A percentile compares a stretch with the other conserved stretches of the same genome.
Evolutionary conservation across 2,797 vertebrate genomes (phyloP).

Genomic region (Lemur catta): DNA sequence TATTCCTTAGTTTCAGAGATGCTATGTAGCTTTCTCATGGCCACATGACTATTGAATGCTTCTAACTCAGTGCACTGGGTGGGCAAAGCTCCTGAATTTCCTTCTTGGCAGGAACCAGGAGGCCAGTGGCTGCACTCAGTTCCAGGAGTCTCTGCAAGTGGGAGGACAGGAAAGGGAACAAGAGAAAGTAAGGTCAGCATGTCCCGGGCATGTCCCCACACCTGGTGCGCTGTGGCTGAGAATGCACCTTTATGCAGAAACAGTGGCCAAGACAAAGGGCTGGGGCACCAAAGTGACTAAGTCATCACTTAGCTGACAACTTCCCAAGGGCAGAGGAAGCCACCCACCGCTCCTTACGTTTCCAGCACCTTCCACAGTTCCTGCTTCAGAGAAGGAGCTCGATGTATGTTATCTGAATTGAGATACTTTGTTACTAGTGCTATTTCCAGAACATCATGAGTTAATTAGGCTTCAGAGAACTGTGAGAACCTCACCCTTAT

Average conservation of each 20-base stretch:
- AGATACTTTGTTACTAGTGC: neutral
- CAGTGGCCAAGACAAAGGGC: neutral
- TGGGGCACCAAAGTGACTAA: neutral
- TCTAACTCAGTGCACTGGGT: neutral
- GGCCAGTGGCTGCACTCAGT: neutral
- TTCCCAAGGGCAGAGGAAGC: neutral
- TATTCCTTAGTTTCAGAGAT: neutral
- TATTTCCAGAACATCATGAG: neutral
- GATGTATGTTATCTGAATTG: slow-evolving; percentile 6
- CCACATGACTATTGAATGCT: neutral
- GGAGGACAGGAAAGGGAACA: neutral
- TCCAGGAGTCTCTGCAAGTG: neutral
- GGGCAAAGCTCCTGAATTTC: neutral
- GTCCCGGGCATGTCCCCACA: neutral
- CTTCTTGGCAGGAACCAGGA: neutral
- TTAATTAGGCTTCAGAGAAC: neutral
- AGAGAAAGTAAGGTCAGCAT: neutral
- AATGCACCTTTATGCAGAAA: slow-evolving; percentile 17
- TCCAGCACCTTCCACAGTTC: neutral
- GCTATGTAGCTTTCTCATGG: neutral
- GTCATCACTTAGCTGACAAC: neutral
- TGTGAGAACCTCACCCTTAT: slow-evolving; percentile 4
- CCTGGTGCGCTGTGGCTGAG: neutral
- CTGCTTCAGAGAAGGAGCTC: neutral
- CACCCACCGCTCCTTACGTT: neutral